phyloP scores from a whole-genome alignment of 2,888 invertebrate species.

The Parnassius glacialis region DNA sequence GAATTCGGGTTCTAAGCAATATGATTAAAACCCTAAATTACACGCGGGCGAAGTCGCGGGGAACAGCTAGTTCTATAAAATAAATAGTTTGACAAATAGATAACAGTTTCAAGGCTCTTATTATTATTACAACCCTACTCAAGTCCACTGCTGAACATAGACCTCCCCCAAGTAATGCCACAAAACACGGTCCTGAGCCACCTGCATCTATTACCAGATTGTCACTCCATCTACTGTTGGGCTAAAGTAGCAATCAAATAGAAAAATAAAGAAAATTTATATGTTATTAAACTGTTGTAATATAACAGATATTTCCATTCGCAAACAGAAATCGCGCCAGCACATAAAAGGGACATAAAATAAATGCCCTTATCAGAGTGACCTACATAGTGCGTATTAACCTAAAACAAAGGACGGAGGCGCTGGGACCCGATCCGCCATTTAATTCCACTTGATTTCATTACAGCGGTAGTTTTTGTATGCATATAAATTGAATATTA shows the following conservation, averaged over 20 bases:
- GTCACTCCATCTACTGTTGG: no score
- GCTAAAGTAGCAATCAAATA: no score
- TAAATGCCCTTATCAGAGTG: constrained; percentile 49
- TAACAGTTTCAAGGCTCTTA: not conserved
- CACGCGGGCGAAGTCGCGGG: no score
- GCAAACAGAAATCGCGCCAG: constrained; percentile 23
- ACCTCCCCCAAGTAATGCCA: no score
- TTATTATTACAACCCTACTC: no score
- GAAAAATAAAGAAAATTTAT: no score
- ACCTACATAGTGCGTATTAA: constrained; percentile 47
- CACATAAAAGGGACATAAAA: constrained; percentile 34
- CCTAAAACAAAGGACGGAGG: constrained; percentile 41
- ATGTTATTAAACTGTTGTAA: not conserved
- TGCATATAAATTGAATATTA: constrained; percentile 14
- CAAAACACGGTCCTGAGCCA: no score
- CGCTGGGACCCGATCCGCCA: constrained; percentile 26
- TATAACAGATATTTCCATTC: constrained; percentile 12
- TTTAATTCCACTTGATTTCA: constrained; percentile 28
- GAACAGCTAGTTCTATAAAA: no score
- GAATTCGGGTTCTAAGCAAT: no score
- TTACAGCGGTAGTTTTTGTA: constrained; percentile 22
- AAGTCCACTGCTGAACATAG: no score
- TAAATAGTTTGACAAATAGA: not conserved
- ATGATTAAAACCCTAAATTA: no score
- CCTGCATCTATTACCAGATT: no score